Evolutionary conservation across 2,797 vertebrate species (phyloP).

Genomic region (Erethizon dorsatum): DNA sequence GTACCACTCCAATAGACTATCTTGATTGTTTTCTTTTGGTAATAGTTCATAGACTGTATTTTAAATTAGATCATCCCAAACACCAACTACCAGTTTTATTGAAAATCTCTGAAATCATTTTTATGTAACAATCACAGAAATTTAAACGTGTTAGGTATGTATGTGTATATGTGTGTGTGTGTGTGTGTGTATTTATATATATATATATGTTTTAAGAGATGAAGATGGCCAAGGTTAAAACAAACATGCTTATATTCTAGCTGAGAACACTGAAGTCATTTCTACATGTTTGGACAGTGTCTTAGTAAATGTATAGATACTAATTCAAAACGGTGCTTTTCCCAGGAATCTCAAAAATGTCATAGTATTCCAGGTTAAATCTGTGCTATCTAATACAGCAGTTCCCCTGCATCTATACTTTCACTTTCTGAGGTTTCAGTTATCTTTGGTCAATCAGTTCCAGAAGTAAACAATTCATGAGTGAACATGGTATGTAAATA

Average conservation of each 20-base stretch:
- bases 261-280: neutral
- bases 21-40: neutral
- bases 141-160: neutral
- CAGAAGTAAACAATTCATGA: neutral
- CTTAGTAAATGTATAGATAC: neutral
- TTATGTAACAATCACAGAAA: neutral
- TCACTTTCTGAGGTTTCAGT: neutral
- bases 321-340: neutral
- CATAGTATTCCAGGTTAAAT: neutral
- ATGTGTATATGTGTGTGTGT: no score
- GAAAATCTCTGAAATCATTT: conserved; percentile 21
- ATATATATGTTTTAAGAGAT: conserved; percentile 20
- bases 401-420: no score
- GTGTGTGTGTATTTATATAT: neutral
- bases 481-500: neutral
- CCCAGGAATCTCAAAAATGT: neutral
- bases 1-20: neutral
- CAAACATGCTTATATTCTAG: neutral
- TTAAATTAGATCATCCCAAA: conserved; percentile 28
- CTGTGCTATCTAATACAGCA: neutral
- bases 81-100: neutral
- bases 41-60: neutral
- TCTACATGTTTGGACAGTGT: neutral
- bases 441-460: neutral
- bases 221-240: neutral